Evolutionary conservation across 2,888 invertebrate species (phyloP), one percentile per base, ranked within the genome.

Genomic region (Pristionchus fissidentatus): DNA sequence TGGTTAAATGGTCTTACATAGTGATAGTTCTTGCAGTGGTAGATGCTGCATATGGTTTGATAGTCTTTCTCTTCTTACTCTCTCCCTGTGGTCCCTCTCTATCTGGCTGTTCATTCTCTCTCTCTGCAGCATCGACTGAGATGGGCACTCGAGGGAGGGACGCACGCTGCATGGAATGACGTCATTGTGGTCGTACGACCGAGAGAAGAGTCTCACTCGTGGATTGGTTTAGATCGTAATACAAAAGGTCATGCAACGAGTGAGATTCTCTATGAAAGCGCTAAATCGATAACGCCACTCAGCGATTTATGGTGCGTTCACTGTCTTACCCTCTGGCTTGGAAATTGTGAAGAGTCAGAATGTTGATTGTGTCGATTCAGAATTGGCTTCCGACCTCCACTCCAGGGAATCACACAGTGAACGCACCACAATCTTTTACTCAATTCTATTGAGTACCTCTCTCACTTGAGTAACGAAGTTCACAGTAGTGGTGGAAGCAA

Each of bases 21-120:
- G 75, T 75, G 3, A 49, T 49, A n/a, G 46, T 43, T 13, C 29
- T 75, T 13, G 75, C 43, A 46, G 75, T 75, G 10, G 75, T 46
- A 5, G 75, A 75, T 8, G 75, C 43, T 46, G 75, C 32, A 13
- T 26, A 75, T 75, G 75, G 75, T 75, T 75, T 75, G 49, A 49
- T 46, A 29, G 46, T 75, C 49, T 29, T 62, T n/a, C 46, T 75
- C 46, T 46, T 46, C 29, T 38, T 75, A 75, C 75, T 75, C 49
- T 46, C 10, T 75, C 75, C 75, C 49, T 13, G 8, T 29, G 75
- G 75, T 29, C 49, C 75, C 10, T 75, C 75, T n/a, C 46, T 75
- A 46, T 75, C 75, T 46, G 13, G 13, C 32, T 46, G 46, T n/a
- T 75, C 75, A 29, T 75, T 49, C 29, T 32, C 49, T 26, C 43